Evolutionary conservation across 2,113 vertebrate genomes (phyloP).

Genomic region (Oxyruncus cristatus): DNA sequence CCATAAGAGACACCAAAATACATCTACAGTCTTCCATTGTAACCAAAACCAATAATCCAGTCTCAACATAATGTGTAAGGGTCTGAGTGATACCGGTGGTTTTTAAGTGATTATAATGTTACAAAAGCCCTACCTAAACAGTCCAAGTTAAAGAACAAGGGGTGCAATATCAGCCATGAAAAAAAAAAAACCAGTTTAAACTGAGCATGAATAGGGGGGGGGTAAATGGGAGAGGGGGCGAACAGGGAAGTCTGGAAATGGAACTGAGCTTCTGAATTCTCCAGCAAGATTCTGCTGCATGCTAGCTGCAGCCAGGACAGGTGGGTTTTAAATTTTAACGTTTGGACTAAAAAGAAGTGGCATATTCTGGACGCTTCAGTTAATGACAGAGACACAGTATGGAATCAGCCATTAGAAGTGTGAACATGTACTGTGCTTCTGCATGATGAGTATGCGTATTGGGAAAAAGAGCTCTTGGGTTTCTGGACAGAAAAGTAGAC

Average conservation of each 20-base stretch:
- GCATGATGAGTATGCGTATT: not conserved
- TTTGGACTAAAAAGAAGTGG: not conserved
- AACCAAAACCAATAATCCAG: not conserved
- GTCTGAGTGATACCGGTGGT: not conserved
- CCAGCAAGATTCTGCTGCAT: not conserved
- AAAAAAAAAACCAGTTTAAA: not conserved
- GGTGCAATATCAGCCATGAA: not conserved
- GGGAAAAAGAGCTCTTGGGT: not conserved
- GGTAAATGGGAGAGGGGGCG: not conserved
- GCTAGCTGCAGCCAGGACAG: not conserved
- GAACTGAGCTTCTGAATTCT: not conserved
- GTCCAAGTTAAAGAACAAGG: not conserved
- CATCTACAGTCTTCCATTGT: not conserved
- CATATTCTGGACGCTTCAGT: not conserved
- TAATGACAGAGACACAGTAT: not conserved
- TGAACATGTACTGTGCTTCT: accelerated
- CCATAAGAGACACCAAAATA: not conserved
- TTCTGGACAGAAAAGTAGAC: not conserved
- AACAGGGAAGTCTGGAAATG: not conserved
- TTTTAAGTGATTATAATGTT: not conserved
- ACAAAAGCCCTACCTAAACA: not conserved
- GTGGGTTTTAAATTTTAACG: not conserved
- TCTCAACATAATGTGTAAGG: not conserved
- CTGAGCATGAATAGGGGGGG: accelerated
- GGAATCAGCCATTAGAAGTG: not conserved